Conservation (phyloP, 1,140 invertebrate genomes). For the Metaphire vulgaris region DNA sequence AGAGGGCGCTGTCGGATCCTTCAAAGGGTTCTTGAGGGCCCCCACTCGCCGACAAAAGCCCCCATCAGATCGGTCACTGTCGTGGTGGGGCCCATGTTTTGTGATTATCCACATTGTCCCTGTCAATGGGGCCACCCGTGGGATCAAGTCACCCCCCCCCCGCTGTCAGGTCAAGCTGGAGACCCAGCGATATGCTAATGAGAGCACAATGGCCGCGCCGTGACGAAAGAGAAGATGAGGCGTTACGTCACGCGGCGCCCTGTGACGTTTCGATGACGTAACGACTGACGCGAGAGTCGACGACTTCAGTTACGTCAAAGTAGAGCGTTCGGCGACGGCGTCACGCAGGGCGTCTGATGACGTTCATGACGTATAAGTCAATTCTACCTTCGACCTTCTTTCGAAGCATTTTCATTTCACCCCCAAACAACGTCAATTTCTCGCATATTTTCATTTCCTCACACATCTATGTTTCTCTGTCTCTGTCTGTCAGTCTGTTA, state of each 20-base stretch:
- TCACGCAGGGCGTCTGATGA: too few species aligned
- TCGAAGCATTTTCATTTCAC: too few species aligned
- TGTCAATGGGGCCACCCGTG: not conserved
- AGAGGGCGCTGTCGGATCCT: too few species aligned
- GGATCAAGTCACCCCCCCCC: not conserved
- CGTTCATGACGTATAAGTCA: too few species aligned
- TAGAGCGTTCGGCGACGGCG: not conserved
- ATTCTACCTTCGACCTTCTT: too few species aligned
- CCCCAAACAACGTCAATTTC: too few species aligned
- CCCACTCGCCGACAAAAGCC: too few species aligned
- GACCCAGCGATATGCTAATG: not conserved
- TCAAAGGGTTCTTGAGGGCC: too few species aligned
- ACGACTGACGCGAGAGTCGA: not conserved
- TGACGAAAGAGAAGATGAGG: not conserved
- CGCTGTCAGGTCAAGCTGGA: not conserved
- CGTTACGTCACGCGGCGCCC: not conserved
- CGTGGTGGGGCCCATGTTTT: not conserved
- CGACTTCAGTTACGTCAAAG: not conserved
- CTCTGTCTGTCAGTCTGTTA: too few species aligned
- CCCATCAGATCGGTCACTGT: not conserved
- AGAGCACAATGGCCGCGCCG: not conserved
- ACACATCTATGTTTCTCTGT: too few species aligned
- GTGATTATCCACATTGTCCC: not conserved
- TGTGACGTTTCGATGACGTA: not conserved
- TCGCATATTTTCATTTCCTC: too few species aligned